Evolutionary conservation across 2,797 vertebrate species (phyloP).

Genomic region (Sebastolobus alascanus): DNA sequence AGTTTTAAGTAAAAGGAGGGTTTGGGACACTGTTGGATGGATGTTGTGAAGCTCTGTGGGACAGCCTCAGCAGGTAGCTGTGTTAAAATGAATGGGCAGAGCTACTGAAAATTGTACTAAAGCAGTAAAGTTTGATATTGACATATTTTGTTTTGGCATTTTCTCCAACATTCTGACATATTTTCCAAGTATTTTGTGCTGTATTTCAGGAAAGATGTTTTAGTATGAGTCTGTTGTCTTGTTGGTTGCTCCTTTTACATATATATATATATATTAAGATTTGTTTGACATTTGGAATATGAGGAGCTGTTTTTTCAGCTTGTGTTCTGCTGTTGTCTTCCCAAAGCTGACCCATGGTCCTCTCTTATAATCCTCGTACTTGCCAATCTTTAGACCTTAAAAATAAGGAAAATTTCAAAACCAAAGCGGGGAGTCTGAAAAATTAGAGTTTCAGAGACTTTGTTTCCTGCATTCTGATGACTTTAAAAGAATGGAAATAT

Average conservation of each 20-base stretch:
- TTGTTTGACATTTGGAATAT: neutral
- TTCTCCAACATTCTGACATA: neutral
- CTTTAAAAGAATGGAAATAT: too few relatives aligned
- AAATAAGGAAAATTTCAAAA: too few relatives aligned
- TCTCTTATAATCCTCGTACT: neutral
- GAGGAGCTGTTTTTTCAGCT: neutral
- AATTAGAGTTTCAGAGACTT: too few relatives aligned
- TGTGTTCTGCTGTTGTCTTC: constrained; percentile 2
- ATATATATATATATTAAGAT: neutral
- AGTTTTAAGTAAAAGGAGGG: neutral
- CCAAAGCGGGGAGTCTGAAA: too few relatives aligned
- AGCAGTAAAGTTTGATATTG: neutral
- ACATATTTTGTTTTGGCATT: neutral
- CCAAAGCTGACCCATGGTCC: neutral
- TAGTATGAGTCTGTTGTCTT: neutral
- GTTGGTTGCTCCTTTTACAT: neutral
- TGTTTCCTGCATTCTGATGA: too few relatives aligned
- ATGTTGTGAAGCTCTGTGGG: neutral
- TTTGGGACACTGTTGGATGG: neutral
- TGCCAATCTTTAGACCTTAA: too few relatives aligned
- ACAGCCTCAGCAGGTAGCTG: constrained; percentile 4
- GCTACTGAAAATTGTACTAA: constrained; percentile 6
- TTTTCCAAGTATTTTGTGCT: neutral
- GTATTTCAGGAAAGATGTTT: constrained; percentile 3
- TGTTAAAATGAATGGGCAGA: constrained; percentile 18